Conservation (phyloP, 2,797 vertebrate species). For the Thamnophis elegans region DNA sequence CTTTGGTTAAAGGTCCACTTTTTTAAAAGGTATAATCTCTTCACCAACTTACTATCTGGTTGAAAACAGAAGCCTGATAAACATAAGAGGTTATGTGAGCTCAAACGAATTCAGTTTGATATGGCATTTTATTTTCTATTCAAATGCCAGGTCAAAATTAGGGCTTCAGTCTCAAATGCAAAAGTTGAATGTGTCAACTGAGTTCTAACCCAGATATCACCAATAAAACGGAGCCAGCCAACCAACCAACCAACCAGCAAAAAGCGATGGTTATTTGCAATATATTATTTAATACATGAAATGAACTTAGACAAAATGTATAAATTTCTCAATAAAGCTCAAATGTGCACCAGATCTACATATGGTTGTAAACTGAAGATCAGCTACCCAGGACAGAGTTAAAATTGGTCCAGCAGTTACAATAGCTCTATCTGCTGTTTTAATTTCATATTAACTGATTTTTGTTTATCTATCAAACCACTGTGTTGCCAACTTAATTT, state of each 20-base stretch:
- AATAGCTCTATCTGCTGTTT: neutral
- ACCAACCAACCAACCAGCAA: neutral
- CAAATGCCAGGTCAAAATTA: neutral
- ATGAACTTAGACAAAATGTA: neutral
- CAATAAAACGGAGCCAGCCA: neutral
- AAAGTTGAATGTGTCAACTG: neutral
- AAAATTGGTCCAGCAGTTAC: neutral
- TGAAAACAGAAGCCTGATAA: neutral
- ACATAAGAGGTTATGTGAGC: neutral
- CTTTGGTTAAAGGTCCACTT: conserved; percentile 21
- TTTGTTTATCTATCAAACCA: neutral
- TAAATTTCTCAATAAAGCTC: neutral
- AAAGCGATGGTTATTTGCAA: neutral
- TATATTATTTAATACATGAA: neutral
- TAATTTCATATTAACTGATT: neutral
- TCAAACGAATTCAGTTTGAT: neutral
- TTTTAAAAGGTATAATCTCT: conserved; percentile 8
- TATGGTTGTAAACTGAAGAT: neutral
- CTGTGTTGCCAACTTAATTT: neutral
- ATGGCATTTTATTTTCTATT: neutral
- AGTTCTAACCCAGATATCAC: neutral
- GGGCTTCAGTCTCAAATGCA: neutral
- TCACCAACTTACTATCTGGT: conserved; percentile 2
- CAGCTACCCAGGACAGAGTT: neutral
- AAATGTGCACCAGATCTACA: neutral